Base-by-base conservation (phyloP, 2,888 invertebrate species). In the Miltochrista miniata region DNA sequence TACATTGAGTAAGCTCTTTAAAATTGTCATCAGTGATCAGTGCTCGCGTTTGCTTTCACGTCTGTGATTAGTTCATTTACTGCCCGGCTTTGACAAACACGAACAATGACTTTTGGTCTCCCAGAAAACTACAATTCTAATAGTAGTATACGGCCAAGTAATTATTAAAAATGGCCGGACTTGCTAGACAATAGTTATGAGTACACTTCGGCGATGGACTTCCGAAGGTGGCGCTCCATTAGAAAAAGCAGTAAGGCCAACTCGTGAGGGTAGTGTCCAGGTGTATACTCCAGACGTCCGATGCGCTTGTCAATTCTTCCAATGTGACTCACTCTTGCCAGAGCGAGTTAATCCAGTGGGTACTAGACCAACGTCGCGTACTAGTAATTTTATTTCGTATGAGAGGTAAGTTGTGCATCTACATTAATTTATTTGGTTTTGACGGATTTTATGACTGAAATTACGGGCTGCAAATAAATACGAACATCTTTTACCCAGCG, bases 221-320 rank as follows among this genome's bases (percentile, higher is more conserved):
- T 95, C 95, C 66, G 95, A 95, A 83, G 95, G 95, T 69, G 93
- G 93, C 49, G 84, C 93, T 76, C 94, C 93, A 51, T 81, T 93
- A 72, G 92, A 93, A 71, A 94, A 93, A 75, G 92, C 93, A 59
- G 92, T 94, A 72, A 93, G 94, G 77, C 94, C 95, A 49, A 95
- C 96, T 56, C 93, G 95, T 73, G 94, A 94, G 79, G 94, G 95
- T 77, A 94, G 95, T 79, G 94, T 95, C 62, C 93, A 95, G 70
- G 93, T 95, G 68, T 93, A 93, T 68, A 94, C 96, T 54, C 93
- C 96, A 75, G 96, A 96, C 81, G 96, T 97, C 57, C 94, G 97
- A 68, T 96, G 97, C 86, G 96, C 93, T 65, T 96, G 97, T 90
- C 96, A 97, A 90, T 97, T 94, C 88, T 97, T 94, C 87, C 95